Base-by-base conservation (phyloP, 23 tunicate genomes). In the Diplosoma virens region DNA sequence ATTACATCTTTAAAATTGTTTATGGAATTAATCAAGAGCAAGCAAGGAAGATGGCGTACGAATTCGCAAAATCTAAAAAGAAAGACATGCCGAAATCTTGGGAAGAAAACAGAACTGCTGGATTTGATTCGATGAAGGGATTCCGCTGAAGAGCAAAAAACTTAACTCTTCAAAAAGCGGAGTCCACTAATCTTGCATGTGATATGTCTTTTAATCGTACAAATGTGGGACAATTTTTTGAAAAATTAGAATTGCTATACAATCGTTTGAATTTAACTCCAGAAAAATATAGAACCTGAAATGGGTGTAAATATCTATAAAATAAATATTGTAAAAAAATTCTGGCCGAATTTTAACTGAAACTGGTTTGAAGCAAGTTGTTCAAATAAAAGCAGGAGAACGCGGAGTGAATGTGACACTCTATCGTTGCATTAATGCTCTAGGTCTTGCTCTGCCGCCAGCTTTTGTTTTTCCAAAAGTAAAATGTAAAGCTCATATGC, bases 121-220 rank as follows among this genome's bases (percentile, higher is more conserved):
- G 84, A 2, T 76, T 33, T 7, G 75, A 79, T 67, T 79, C 76
- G 84, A 32, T 79, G 22, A 46, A 48, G 32, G 84, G 84, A 25
- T 79, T 79, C 41, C 84, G 84, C 47, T 11, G 29, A 47, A 47
- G 84, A 66, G 32, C 55, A 21, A 41, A 45, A 17, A 30, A 50
- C 24, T 50, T 79, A 23, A 67, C 41, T 33, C 46, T 79, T 47
- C 65, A 76, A 32, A 66, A 66, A 25, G 45, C 84, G 4, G 76
- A 79, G 53, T 50, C 76, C 3, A 79, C 84, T 3, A 79, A 76
- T 66, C 55, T 65, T n/a, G 84, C 76, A 1, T 3, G 84, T 3
- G 75, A 76, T 17, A 79, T 79, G 63, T 52, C 74, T 2, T 78
- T 78, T 32, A 78, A 78, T 45, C 58, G 59, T 16, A 20, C 29